phyloP scores from a whole-genome alignment of 1,140 invertebrate genomes.

The Halyomorpha halys region DNA sequence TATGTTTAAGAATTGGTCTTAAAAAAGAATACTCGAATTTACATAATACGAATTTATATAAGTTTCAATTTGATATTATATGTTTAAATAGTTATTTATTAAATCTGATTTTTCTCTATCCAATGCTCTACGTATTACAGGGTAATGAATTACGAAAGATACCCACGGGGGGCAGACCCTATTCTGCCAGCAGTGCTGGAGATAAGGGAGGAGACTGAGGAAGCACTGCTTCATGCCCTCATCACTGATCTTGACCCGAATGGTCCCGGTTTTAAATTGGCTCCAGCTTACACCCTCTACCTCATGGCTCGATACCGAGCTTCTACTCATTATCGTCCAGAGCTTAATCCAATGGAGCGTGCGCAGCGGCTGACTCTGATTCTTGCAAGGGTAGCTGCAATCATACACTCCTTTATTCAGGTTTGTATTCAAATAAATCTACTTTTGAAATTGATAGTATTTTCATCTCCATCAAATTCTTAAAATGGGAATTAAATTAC shows the following conservation, averaged over 20 bases:
- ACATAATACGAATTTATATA: too few relatives aligned
- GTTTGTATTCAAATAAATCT: conserved; percentile 35
- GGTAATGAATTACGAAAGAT: conserved; percentile 43
- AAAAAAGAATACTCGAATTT: too few relatives aligned
- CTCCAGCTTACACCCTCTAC: conserved; percentile 91
- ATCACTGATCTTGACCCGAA: conserved; percentile 79
- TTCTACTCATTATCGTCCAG: conserved; percentile 84
- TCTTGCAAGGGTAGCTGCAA: conserved; percentile 75
- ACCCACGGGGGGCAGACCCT: conserved; percentile 64
- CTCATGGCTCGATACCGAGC: conserved; percentile 83
- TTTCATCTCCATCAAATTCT: too few relatives aligned
- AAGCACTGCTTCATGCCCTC: conserved; percentile 75
- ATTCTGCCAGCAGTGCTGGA: conserved; percentile 89
- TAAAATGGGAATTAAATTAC: conserved; percentile 17
- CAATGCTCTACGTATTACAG: conserved; percentile 32
- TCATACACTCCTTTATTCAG: conserved; percentile 75
- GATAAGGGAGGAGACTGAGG: conserved; percentile 88
- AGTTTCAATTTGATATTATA: too few relatives aligned
- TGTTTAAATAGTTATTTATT: too few relatives aligned
- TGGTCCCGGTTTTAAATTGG: conserved; percentile 72
- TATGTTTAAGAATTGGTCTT: too few relatives aligned
- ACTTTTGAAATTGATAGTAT: too few relatives aligned
- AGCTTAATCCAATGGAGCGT: conserved; percentile 79
- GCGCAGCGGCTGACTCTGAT: conserved; percentile 80
- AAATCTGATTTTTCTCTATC: too few relatives aligned